Base-by-base conservation (phyloP, 2,797 vertebrate genomes). In the Cottoperca gobio region DNA sequence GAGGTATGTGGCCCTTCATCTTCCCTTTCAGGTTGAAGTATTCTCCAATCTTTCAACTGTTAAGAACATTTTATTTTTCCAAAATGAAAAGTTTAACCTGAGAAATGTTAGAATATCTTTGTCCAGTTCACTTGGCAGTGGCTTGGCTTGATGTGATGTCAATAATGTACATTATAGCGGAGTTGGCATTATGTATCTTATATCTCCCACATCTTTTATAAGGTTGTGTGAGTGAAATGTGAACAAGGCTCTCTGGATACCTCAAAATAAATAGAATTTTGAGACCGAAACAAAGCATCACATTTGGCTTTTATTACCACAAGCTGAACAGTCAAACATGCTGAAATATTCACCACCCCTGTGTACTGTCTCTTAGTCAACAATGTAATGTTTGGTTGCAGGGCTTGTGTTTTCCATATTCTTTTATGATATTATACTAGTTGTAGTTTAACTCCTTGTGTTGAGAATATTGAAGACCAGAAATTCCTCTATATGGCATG, bases 1-100 rank as follows among this genome's bases (percentile, higher is more conserved):
- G 53, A 65, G 50, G 24, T 76, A 78, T 79, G 69, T 67, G 49
- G 40, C 13, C 70, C 39, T 73, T 85, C 46, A 66, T 67, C 45
- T 81, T 90, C 78, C 72, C 58, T 86, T 91, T 90, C 75, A 86
- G 68, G 76, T 10, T 71, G 40, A 83, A 63, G 50, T 71, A 82
- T 87, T 88, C 52, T 33, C 19, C 53, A 42, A 16, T 74, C 37
- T 68, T 60, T 76, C 23, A 24, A 19, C n/a, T 60, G 19, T 58
- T 49, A 50, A 31, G 24, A 50, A 74, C 70, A 66, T 76, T 46
- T 33, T 6, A 64, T 61, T 78, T 42, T 68, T 28, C 52, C 19
- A 46, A 67, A 83, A 83, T 78, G 13, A 81, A 80, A 48, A 59
- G n/a, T 40, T 67, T 53, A 70, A 82, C 59, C 39, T 39, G 8